Conservation (phyloP, 2,888 invertebrate genomes). For the Epistrophe grossulariae region DNA sequence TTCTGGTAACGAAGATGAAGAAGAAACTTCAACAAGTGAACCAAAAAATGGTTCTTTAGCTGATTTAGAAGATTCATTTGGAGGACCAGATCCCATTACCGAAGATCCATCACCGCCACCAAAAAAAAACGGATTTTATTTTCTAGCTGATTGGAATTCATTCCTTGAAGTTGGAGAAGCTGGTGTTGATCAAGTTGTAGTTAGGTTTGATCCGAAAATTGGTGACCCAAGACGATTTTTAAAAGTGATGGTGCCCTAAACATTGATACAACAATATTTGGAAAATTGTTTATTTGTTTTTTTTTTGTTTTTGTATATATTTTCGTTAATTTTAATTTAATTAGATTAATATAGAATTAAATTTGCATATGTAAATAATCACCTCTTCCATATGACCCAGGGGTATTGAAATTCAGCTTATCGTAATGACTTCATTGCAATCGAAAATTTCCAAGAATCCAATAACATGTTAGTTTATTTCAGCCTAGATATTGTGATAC, state of each 20-base stretch:
- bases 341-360: not conserved
- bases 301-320: conserved; percentile 55
- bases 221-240: conserved; percentile 92
- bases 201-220: conserved; percentile 91
- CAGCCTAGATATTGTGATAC: too few species aligned
- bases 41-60: conserved; percentile 81
- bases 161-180: conserved; percentile 91
- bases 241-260: conserved; percentile 89
- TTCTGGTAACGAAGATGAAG: conserved; percentile 53
- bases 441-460: too few species aligned
- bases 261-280: too few species aligned
- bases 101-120: conserved; percentile 88
- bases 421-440: too few species aligned
- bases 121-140: conserved; percentile 91
- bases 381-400: not conserved
- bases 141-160: conserved; percentile 93
- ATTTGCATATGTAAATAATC: not conserved
- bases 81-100: conserved; percentile 85
- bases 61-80: conserved; percentile 91
- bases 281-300: not conserved
- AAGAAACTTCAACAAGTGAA: conserved; percentile 80
- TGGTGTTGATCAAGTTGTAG: conserved; percentile 90
- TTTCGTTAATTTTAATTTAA: not conserved
- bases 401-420: not conserved
- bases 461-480: too few species aligned